Conservation (phyloP, 1,140 invertebrate species). For the Zaprionus africanus region DNA sequence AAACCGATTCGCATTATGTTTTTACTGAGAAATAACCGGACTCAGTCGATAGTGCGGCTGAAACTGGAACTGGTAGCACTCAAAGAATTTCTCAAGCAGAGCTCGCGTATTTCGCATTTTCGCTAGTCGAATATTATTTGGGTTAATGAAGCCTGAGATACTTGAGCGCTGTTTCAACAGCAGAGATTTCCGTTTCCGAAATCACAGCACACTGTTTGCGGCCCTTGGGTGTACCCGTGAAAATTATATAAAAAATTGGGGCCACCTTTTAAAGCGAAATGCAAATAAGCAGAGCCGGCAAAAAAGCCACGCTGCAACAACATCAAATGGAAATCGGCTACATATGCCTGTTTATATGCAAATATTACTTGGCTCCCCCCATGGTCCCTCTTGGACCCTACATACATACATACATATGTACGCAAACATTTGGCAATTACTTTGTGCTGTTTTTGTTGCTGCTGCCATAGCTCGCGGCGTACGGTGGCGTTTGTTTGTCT, state of each 20-base stretch:
- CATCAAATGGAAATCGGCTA: conserved; percentile 69
- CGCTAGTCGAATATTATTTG: neutral
- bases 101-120: neutral
- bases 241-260: conserved; percentile 38
- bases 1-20: conserved; percentile 47
- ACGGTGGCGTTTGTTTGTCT: conserved; percentile 61
- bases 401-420: conserved; percentile 60
- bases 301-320: conserved; percentile 54
- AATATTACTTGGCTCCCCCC: conserved; percentile 55
- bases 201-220: conserved; percentile 39
- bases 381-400: neutral
- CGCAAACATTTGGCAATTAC: conserved; percentile 81
- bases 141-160: neutral
- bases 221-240: conserved; percentile 42
- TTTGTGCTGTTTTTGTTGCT: conserved; percentile 48
- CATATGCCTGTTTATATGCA: conserved; percentile 80
- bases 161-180: neutral
- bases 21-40: neutral
- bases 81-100: conserved; percentile 45
- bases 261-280: conserved; percentile 62
- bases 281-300: conserved; percentile 56
- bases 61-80: conserved; percentile 25
- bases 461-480: conserved; percentile 20
- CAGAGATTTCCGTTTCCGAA: conserved; percentile 6
- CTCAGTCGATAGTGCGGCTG: neutral